These are phyloP conservation scores for Agonopterix alstromeriana DNA, from an alignment of 2,888 invertebrate genomes.

Conservation along the genomic window DNA sequence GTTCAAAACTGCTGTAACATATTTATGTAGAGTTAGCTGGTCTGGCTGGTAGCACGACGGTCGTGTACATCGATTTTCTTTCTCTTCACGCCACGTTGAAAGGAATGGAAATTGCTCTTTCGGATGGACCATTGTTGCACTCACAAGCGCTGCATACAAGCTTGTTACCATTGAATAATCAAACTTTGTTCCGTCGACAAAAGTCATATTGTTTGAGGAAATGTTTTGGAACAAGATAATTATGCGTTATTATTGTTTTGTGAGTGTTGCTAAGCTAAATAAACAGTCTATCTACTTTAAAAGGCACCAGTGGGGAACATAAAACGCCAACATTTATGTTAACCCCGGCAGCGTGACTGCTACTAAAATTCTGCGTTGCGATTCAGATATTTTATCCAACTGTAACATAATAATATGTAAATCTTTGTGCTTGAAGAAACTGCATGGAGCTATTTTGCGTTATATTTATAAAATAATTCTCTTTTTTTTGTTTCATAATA, in stretches of 20 bases:
- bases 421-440: too few relatives aligned
- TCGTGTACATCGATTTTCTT: conserved; percentile 37
- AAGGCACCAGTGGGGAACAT: conserved; percentile 29
- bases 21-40: conserved; percentile 9
- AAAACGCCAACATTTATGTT: conserved; percentile 18
- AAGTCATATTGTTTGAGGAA: conserved; percentile 2
- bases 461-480: too few relatives aligned
- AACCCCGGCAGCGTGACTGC: neutral
- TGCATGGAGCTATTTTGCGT: too few relatives aligned
- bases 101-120: conserved; percentile 41
- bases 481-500: too few relatives aligned
- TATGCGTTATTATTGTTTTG: neutral
- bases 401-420: too few relatives aligned
- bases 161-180: conserved; percentile 40
- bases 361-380: neutral
- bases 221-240: conserved; percentile 4
- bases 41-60: conserved; percentile 13
- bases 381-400: neutral
- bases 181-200: conserved; percentile 14
- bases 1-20: conserved; percentile 18
- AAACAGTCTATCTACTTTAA: conserved; percentile 6
- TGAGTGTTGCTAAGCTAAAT: neutral
- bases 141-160: conserved; percentile 27
- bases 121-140: conserved; percentile 5
- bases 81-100: conserved; percentile 30